These are phyloP conservation scores for Venturia canescens DNA, from an alignment of 1,140 invertebrate species.

Conservation along the genomic window DNA sequence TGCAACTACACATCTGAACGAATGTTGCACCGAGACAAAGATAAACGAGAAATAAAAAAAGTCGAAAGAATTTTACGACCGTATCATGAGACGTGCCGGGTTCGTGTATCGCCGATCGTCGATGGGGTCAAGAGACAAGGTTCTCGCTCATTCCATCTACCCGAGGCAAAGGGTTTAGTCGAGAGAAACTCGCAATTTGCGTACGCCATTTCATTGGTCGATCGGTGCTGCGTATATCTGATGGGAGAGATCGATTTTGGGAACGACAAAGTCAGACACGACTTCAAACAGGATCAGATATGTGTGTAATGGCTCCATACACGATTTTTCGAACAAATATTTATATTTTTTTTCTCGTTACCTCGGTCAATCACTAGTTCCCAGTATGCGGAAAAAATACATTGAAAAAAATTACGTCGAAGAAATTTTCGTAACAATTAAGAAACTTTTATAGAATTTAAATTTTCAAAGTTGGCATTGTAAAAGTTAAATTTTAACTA, in stretches of 20 bases:
- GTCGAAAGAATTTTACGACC: not conserved
- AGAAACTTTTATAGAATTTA: too few species aligned
- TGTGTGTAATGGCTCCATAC: not conserved
- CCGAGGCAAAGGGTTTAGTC: not conserved
- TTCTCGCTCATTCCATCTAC: not conserved
- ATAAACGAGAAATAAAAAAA: not conserved
- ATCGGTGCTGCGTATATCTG: not conserved
- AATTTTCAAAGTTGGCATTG: too few species aligned
- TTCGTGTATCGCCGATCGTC: constrained; percentile 7
- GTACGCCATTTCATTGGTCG: constrained; percentile 13
- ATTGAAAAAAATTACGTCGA: too few species aligned
- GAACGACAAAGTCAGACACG: not conserved
- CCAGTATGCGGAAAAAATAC: too few species aligned
- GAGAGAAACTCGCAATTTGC: constrained; percentile 48
- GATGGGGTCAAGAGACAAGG: constrained; percentile 15
- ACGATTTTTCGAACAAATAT: not conserved
- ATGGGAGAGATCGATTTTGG: constrained; percentile 15
- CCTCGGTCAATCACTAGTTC: not conserved
- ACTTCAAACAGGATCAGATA: not conserved
- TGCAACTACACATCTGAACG: too few species aligned
- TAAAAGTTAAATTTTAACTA: too few species aligned
- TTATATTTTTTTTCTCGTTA: not conserved
- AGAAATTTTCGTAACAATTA: too few species aligned
- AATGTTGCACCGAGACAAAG: not conserved
- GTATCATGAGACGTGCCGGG: not conserved